A percentile compares a stretch with the other conserved stretches of the same genome.
Evolutionary conservation across 2,888 invertebrate species (phyloP).

Genomic region (Rhorus exstirpatorius): DNA sequence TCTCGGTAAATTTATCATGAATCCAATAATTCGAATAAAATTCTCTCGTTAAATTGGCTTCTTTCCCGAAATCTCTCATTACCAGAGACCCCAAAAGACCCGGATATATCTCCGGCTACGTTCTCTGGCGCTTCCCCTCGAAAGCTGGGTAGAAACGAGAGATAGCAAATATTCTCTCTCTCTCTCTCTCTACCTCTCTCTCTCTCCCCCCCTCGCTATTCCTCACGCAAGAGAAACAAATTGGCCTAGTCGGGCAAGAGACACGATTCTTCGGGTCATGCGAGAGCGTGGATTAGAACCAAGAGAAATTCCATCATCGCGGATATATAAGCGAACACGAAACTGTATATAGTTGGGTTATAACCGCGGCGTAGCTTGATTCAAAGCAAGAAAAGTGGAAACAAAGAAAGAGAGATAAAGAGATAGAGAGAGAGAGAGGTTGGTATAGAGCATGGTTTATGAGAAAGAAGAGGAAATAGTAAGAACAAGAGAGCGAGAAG

Average conservation of each 20-base stretch:
- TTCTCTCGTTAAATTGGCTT: not conserved
- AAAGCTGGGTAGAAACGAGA: conserved; percentile 10
- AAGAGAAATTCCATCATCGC: conserved; percentile 79
- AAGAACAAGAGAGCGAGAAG: conserved; percentile 35
- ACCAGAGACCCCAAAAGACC: conserved; percentile 4
- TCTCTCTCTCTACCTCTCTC: not conserved
- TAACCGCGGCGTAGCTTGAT: conserved; percentile 67
- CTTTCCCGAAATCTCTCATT: conserved; percentile 7
- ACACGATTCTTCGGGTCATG: conserved; percentile 45
- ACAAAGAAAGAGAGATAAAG: conserved; percentile 10
- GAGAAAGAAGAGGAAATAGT: conserved; percentile 44
- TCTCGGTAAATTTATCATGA: not conserved
- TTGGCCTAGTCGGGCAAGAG: conserved; percentile 57
- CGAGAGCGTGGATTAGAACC: conserved; percentile 70
- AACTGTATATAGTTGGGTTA: conserved; percentile 36
- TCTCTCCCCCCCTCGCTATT: not conserved
- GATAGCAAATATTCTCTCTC: conserved; percentile 25
- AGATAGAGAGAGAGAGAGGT: conserved; percentile 57
- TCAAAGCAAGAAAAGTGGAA: conserved; percentile 54
- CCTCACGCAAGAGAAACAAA: conserved; percentile 52
- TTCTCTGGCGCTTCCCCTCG: not conserved
- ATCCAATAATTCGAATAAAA: not conserved
- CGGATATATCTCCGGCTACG: conserved; percentile 39
- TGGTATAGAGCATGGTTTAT: conserved; percentile 21
- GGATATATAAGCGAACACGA: conserved; percentile 58